A percentile compares a stretch with the other conserved stretches of the same genome.
Conservation (phyloP, 2,888 invertebrate genomes). For the Prostheceraeus crozeri region DNA sequence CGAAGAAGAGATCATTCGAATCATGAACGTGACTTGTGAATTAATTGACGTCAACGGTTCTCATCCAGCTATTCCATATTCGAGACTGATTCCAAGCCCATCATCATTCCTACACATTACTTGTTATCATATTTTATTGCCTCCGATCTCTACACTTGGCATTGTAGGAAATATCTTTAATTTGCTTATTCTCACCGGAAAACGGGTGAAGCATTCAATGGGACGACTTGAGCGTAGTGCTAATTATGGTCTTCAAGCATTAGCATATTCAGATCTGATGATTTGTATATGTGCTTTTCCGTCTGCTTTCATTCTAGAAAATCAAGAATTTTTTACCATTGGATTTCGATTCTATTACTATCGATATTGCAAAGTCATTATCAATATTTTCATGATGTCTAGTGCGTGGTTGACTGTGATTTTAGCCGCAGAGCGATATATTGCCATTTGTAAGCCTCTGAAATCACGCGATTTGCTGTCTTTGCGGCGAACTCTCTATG, state of each 20-base stretch:
- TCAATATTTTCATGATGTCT: slow-evolving; percentile 51
- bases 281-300: slow-evolving; percentile 53
- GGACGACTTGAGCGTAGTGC: slow-evolving; percentile 66
- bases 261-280: slow-evolving; percentile 52
- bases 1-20: too few relatives aligned
- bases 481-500: slow-evolving; percentile 45
- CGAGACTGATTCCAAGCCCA: too few relatives aligned
- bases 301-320: slow-evolving; percentile 44
- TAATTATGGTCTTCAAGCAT: slow-evolving; percentile 50
- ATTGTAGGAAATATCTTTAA: slow-evolving; percentile 72
- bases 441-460: slow-evolving; percentile 54
- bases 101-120: background rate
- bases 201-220: slow-evolving; percentile 49
- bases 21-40: too few relatives aligned
- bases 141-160: slow-evolving; percentile 66
- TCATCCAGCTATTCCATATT: too few relatives aligned
- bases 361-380: slow-evolving; percentile 41
- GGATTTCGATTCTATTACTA: slow-evolving; percentile 29
- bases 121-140: slow-evolving; percentile 54
- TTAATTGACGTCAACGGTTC: too few relatives aligned
- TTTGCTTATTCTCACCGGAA: slow-evolving; percentile 67
- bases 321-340: background rate
- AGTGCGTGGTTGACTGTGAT: slow-evolving; percentile 53
- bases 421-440: slow-evolving; percentile 53
- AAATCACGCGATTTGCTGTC: slow-evolving; percentile 50